These are phyloP conservation scores for Cercopithecus petaurista DNA, from an alignment of 2,797 vertebrate genomes.

Conservation along the genomic window DNA sequence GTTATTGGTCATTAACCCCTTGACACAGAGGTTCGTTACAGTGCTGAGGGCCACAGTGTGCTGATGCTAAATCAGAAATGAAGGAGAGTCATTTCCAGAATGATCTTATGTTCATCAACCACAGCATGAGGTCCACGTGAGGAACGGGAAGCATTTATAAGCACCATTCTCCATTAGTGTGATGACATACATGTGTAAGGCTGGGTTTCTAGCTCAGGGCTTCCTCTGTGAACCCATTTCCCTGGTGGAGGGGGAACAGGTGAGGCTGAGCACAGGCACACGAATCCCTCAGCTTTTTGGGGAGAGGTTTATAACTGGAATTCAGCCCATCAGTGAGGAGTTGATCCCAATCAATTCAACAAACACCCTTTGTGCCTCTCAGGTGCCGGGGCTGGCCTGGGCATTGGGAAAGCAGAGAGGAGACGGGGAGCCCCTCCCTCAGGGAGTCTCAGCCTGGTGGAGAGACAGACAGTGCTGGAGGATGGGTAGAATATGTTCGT, in stretches of 20 bases:
- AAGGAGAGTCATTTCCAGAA: slow-evolving; percentile 27
- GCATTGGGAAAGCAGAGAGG: neutral
- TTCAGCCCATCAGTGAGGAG: neutral
- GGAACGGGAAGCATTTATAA: neutral
- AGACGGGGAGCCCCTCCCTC: neutral
- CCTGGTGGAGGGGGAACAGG: neutral
- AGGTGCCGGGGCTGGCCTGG: neutral
- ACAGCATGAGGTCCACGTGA: neutral
- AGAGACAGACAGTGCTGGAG: neutral
- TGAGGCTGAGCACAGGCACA: neutral
- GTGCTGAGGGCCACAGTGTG: neutral
- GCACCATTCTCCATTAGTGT: neutral
- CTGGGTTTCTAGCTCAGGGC: neutral
- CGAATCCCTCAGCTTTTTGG: neutral
- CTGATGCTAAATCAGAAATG: slow-evolving; percentile 55
- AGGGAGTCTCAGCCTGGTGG: neutral
- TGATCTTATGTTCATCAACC: neutral
- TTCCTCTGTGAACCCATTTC: neutral
- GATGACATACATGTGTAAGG: neutral
- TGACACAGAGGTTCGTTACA: neutral
- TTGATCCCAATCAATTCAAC: neutral
- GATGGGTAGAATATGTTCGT: neutral
- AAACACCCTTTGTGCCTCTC: neutral
- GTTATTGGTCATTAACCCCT: slow-evolving; percentile 67
- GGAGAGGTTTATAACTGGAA: neutral